Evolutionary conservation across 92 coral and sea anemone species (phyloP).

Genomic region (Hydrozoanthus gracilis): DNA sequence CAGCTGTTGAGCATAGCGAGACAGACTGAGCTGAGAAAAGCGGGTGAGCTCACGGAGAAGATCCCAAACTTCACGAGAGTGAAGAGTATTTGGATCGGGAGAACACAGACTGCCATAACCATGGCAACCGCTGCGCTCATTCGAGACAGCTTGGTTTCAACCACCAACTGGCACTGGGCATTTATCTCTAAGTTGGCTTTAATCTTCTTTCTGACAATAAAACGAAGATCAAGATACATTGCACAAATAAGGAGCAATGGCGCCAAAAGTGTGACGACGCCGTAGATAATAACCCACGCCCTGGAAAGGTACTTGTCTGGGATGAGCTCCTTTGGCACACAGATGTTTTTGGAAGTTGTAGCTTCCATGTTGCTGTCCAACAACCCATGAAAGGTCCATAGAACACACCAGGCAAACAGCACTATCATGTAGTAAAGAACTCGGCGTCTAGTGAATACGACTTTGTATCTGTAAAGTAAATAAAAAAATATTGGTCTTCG

Average conservation of each 20-base stretch:
- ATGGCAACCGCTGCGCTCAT: slow-evolving; percentile 16
- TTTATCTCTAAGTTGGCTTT: not conserved
- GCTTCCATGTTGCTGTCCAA: slow-evolving; percentile 24
- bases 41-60: slow-evolving; percentile 1
- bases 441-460: slow-evolving; percentile 34
- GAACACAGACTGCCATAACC: slow-evolving; percentile 21
- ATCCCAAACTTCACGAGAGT: slow-evolving; percentile 23
- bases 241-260: slow-evolving; percentile 21
- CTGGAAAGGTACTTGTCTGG: slow-evolving; percentile 6
- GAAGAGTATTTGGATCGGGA: slow-evolving; percentile 22
- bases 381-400: slow-evolving; percentile 18
- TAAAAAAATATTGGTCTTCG: too few relatives aligned
- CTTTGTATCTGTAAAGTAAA: slow-evolving; percentile 8
- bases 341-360: not conserved
- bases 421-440: slow-evolving; percentile 16
- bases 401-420: slow-evolving; percentile 14
- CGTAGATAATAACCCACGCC: slow-evolving; percentile 9
- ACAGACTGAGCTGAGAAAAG: not conserved
- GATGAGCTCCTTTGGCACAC: slow-evolving; percentile 4
- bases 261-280: slow-evolving; percentile 11
- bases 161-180: not conserved
- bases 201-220: not conserved
- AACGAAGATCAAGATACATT: slow-evolving; percentile 31
- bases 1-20: slow-evolving; percentile 39
- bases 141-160: slow-evolving; percentile 16